phyloP scores from a whole-genome alignment of 2,797 vertebrate species.

The Trachops cirrhosus region DNA sequence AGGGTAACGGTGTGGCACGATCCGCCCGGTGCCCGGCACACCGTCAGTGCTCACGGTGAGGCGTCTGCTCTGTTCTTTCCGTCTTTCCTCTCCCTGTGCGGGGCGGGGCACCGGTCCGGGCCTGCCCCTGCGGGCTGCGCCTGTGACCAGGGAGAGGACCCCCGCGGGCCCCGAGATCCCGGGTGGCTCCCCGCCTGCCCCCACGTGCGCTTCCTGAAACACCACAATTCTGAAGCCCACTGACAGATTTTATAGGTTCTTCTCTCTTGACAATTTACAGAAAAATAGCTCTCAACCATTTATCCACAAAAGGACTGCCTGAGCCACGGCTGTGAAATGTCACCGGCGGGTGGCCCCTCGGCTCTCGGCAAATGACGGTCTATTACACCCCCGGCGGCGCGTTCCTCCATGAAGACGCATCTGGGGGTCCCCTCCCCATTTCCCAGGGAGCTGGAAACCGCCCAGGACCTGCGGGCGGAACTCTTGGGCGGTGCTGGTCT shows the following conservation, averaged over 20 bases:
- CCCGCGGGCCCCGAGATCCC: fast-evolving
- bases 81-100: fast-evolving
- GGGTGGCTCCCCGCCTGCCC: neutral
- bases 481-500: fast-evolving
- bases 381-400: fast-evolving
- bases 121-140: neutral
- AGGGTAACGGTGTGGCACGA: fast-evolving
- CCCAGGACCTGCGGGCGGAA: neutral
- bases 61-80: fast-evolving
- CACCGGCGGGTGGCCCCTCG: fast-evolving
- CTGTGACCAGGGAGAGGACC: fast-evolving
- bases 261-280: constrained; percentile 2
- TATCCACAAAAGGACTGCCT: neutral
- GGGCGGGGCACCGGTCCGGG: too few relatives aligned
- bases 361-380: neutral
- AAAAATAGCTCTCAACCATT: neutral
- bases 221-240: neutral
- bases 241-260: neutral
- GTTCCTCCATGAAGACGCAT: fast-evolving
- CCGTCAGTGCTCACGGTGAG: fast-evolving
- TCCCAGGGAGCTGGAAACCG: fast-evolving
- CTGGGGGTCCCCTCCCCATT: fast-evolving
- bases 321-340: neutral
- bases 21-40: fast-evolving
- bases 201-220: neutral